phyloP scores from a whole-genome alignment of 1,140 invertebrate genomes.

The Mactra quadrangularis region DNA sequence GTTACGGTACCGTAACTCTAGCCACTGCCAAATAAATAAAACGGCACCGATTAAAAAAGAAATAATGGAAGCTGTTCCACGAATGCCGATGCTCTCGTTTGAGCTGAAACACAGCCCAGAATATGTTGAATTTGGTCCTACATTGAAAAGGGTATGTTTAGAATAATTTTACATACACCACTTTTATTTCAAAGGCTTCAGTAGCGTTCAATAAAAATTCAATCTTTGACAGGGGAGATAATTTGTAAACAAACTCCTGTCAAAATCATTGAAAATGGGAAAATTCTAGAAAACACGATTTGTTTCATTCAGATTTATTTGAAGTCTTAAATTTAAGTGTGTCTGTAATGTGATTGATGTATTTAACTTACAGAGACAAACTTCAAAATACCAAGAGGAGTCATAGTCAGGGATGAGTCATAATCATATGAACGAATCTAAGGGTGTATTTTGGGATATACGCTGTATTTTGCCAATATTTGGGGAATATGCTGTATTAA shows the following conservation, averaged over 20 bases:
- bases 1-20: no score
- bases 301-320: no score
- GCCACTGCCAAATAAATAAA: no score
- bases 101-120: slow-evolving; percentile 93
- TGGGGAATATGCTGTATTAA: no score
- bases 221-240: slow-evolving; percentile 37
- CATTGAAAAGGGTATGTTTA: slow-evolving; percentile 93
- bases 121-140: slow-evolving; percentile 89
- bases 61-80: slow-evolving; percentile 97
- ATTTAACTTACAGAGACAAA: not conserved
- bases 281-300: not conserved
- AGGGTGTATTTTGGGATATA: no score
- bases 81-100: slow-evolving; percentile 95
- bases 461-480: no score
- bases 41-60: slow-evolving; percentile 62
- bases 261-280: slow-evolving; percentile 1
- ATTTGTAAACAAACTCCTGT: slow-evolving; percentile 42
- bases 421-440: not conserved
- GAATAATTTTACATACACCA: no score
- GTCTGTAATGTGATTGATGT: not conserved
- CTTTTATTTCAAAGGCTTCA: not conserved
- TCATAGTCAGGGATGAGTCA: no score
- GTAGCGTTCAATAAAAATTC: not conserved
- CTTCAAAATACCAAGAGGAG: not conserved
- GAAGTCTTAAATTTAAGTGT: slow-evolving; percentile 34